Base-by-base conservation (phyloP, 2,888 invertebrate species). In the Tinea trinotella region DNA sequence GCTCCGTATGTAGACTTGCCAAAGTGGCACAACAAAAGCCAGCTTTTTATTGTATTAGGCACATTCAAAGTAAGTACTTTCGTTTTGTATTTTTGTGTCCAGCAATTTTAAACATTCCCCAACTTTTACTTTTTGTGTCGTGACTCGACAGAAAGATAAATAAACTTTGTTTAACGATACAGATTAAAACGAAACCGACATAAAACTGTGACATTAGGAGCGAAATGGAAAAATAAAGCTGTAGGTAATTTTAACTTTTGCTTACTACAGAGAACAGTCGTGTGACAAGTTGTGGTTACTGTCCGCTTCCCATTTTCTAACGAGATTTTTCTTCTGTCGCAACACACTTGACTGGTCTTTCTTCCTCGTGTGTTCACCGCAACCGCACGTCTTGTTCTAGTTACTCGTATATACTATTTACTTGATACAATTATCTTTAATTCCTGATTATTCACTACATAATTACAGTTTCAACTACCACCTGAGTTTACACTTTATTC, bases 241-340 rank as follows among this genome's bases (percentile, higher is more conserved):
- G 24, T 20, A 50, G 1, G 18, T 24, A 50, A 50, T 50, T 50
- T 50, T 18, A 48, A 50, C 50, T 50, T 48, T 50, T 24, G 50
- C 50, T 24, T 40, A 40, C 40, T 40, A 40, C 40, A 15, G 7
- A 17, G 35, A 15, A 55, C 66, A 70, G 67, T 66, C 58, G 70
- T 63, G 64, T 60, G 67, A 74, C 80, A 66, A 66, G 81, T 79
- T 77, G 70, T 64, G 67, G 65, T 50, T 22, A 66, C 67, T 65
- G 67, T 70, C 66, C 67, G 73, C 76, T 84, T 82, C 83, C 81
- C 70, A 83, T 83, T 84, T 85, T 84, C 84, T 81, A 83, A 84
- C 83, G 64, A 79, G 80, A 74, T 83, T 76, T 78, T 78, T 76
- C 71, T 68, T 68, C 66, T 62, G 50, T 50, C 24, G 24, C 50